A percentile compares a stretch with the other conserved stretches of the same genome.
These are phyloP conservation scores for Muntiacus muntjak DNA, from an alignment of 2,113 vertebrate species.

Conservation along the genomic window DNA sequence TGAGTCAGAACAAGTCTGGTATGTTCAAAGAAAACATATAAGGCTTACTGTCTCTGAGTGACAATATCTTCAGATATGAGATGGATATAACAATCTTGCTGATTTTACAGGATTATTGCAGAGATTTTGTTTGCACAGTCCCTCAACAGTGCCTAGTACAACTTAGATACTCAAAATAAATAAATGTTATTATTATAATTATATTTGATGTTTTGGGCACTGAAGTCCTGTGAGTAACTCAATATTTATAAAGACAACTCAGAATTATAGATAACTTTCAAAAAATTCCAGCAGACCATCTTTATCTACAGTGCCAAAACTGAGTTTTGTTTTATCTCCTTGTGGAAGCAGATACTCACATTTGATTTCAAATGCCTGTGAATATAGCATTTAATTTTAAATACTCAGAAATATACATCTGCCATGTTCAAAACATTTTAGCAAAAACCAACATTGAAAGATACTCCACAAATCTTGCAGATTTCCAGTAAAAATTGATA, in stretches of 20 bases:
- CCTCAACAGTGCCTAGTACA: background rate
- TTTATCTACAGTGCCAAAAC: background rate
- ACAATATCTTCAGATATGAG: background rate
- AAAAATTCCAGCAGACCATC: background rate
- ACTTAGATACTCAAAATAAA: background rate
- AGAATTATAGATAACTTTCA: conserved; percentile 30
- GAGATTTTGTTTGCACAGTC: background rate
- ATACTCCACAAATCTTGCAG: background rate
- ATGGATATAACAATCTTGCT: background rate
- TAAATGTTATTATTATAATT: background rate
- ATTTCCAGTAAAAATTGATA: background rate
- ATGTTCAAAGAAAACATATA: background rate
- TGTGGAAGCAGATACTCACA: background rate
- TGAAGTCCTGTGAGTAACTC: background rate
- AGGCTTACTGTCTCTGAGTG: background rate
- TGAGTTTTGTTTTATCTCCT: conserved; percentile 46
- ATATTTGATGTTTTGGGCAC: background rate
- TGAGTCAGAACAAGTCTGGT: background rate
- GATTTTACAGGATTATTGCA: background rate
- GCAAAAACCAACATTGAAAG: background rate
- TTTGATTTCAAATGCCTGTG: background rate
- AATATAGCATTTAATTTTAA: background rate
- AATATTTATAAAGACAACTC: background rate
- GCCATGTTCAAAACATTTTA: background rate
- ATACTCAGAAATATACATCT: background rate